A percentile compares a stretch with the other conserved stretches of the same genome.
These are phyloP conservation scores for Megamerina dolium DNA, from an alignment of 2,888 invertebrate species.

Conservation along the genomic window DNA sequence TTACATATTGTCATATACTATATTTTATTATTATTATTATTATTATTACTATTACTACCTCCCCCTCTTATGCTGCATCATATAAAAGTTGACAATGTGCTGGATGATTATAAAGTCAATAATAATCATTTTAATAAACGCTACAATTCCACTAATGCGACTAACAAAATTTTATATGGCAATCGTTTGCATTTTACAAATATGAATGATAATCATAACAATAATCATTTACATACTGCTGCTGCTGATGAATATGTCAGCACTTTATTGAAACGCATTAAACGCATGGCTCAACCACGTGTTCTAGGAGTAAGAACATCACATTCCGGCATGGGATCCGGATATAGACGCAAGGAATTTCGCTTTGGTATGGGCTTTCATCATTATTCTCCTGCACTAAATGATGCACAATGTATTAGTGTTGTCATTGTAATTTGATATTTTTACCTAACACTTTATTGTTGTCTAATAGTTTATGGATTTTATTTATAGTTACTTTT, in stretches of 20 bases:
- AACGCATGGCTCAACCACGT: constrained; percentile 53
- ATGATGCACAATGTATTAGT: too few relatives aligned
- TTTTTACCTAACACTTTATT: too few relatives aligned
- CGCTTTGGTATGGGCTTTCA: constrained; percentile 62
- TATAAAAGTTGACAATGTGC: too few relatives aligned
- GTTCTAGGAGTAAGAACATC: constrained; percentile 57
- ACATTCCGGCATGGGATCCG: constrained; percentile 40
- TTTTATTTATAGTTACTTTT: too few relatives aligned
- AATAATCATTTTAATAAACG: too few relatives aligned
- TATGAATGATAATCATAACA: neutral
- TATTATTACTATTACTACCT: constrained; percentile 3
- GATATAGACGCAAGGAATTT: constrained; percentile 46
- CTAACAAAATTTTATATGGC: constrained; percentile 17
- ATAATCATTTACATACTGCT: too few relatives aligned
- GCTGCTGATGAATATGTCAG: constrained; percentile 23
- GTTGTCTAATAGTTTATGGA: too few relatives aligned
- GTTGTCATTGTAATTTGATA: too few relatives aligned
- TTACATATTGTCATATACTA: constrained; percentile 2
- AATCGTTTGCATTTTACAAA: neutral
- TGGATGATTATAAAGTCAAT: too few relatives aligned
- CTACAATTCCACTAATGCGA: constrained; percentile 13
- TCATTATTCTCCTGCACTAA: too few relatives aligned
- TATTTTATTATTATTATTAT: constrained; percentile 11
- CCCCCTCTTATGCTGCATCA: constrained; percentile 8
- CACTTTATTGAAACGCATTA: constrained; percentile 40